A percentile compares a stretch with the other conserved stretches of the same genome.
phyloP scores from a whole-genome alignment of 2,888 invertebrate species.

The Lamellibrachia columna region DNA sequence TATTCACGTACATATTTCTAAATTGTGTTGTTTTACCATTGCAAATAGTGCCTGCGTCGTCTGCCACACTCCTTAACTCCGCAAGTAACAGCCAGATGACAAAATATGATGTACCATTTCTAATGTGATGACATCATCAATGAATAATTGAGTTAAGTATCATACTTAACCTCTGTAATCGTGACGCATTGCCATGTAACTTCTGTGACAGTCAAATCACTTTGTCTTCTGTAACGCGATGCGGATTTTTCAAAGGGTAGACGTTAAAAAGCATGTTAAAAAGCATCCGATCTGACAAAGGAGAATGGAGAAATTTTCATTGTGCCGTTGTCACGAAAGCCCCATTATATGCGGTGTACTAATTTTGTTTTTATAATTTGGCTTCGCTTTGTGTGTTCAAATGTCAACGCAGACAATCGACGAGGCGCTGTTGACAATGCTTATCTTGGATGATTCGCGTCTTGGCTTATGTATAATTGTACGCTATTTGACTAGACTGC shows the following conservation, averaged over 20 bases:
- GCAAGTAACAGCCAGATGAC: too few relatives aligned
- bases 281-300: neutral
- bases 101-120: too few relatives aligned
- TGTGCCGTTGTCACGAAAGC: neutral
- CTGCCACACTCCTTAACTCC: too few relatives aligned
- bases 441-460: neutral
- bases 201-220: neutral
- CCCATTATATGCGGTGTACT: neutral
- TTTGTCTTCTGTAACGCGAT: neutral
- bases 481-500: neutral
- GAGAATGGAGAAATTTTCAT: neutral
- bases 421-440: neutral
- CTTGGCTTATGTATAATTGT: constrained; percentile 8
- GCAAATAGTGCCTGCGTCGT: too few relatives aligned
- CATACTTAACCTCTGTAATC: too few relatives aligned
- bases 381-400: neutral
- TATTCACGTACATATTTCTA: too few relatives aligned
- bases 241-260: neutral
- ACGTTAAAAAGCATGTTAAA: neutral
- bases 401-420: neutral
- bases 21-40: too few relatives aligned
- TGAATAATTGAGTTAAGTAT: too few relatives aligned
- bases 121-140: too few relatives aligned
- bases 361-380: constrained; percentile 1
- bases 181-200: too few relatives aligned